Percentiles rank a stretch among this genome's conserved stretches.
Evolutionary conservation across 2,797 vertebrate species (phyloP).

Genomic region (Enteromius mattozi): DNA sequence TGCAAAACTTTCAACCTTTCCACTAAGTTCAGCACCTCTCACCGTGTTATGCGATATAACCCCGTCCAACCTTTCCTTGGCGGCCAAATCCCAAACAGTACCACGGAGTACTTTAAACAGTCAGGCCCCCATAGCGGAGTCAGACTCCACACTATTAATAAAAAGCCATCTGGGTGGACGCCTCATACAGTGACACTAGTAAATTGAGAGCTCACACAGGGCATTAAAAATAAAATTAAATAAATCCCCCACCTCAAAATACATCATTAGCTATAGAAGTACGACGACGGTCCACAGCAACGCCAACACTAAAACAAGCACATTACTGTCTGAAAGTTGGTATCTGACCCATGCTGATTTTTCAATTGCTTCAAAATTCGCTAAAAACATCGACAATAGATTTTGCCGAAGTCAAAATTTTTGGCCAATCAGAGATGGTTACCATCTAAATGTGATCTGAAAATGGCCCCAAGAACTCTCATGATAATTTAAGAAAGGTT

Average conservation of each 20-base stretch:
- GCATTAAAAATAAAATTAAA: slow-evolving; percentile 54
- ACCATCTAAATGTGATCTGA: neutral
- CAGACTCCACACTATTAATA: slow-evolving; percentile 68
- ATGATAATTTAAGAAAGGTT: no score
- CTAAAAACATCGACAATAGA: neutral
- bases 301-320: slow-evolving; percentile 27
- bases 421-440: neutral
- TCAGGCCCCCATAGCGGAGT: slow-evolving; percentile 55
- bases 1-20: slow-evolving; percentile 40
- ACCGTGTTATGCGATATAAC: slow-evolving; percentile 43
- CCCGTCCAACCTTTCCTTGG: slow-evolving; percentile 36
- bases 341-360: neutral
- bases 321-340: neutral
- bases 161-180: slow-evolving; percentile 60
- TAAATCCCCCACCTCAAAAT: slow-evolving; percentile 40
- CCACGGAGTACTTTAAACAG: slow-evolving; percentile 56
- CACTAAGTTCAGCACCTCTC: slow-evolving; percentile 32
- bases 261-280: slow-evolving; percentile 26
- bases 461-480: no score
- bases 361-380: neutral
- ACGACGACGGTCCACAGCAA: slow-evolving; percentile 15
- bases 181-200: slow-evolving; percentile 57
- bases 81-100: slow-evolving; percentile 38
- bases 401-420: neutral
- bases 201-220: slow-evolving; percentile 55